phyloP scores from a whole-genome alignment of 2,888 invertebrate species.

The Hypolimnas misippus region DNA sequence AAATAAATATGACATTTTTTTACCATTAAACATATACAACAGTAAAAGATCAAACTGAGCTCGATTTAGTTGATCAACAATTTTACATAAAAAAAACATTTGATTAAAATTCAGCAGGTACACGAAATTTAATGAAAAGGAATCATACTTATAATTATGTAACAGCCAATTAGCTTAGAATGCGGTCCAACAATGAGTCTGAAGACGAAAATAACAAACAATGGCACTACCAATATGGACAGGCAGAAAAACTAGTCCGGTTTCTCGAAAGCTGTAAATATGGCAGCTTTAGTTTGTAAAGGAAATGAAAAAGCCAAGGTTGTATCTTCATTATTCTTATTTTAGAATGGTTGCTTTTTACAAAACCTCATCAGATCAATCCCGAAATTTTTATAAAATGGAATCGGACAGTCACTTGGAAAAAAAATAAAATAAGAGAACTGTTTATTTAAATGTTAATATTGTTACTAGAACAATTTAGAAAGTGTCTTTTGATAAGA shows the following conservation, averaged over 20 bases:
- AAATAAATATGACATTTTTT: too few relatives aligned
- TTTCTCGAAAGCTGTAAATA: slow-evolving; percentile 11
- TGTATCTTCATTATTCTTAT: slow-evolving; percentile 13
- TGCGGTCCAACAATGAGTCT: slow-evolving; percentile 4
- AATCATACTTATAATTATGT: neutral
- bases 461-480: neutral
- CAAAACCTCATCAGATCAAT: neutral
- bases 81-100: too few relatives aligned
- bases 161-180: slow-evolving; percentile 4
- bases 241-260: slow-evolving; percentile 35
- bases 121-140: neutral
- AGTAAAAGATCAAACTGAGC: too few relatives aligned
- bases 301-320: slow-evolving; percentile 13
- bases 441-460: neutral
- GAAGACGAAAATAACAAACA: slow-evolving; percentile 10
- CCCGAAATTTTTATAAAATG: neutral
- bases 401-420: neutral
- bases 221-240: slow-evolving; percentile 2
- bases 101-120: too few relatives aligned
- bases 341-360: slow-evolving; percentile 2
- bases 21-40: too few relatives aligned
- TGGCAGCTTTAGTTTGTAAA: slow-evolving; percentile 1
- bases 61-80: too few relatives aligned
- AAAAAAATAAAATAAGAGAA: neutral
- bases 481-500: slow-evolving; percentile 7